A percentile compares a stretch with the other conserved stretches of the same genome.
Conservation (phyloP, 2,888 invertebrate species). For the Sussaba pulchella region DNA sequence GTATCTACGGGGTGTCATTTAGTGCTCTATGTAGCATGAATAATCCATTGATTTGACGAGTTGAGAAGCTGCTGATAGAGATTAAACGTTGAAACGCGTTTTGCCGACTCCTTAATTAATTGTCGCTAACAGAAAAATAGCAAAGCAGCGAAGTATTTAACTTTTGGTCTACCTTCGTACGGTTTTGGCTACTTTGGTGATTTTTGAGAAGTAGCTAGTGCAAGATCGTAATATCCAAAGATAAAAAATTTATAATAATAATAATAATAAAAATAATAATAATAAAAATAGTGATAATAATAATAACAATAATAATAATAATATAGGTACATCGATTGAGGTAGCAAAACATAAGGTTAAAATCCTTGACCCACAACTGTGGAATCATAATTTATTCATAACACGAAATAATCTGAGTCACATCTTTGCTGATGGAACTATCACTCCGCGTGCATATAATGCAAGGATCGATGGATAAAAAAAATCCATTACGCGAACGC, state of each 20-base stretch:
- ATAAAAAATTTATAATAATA: no score
- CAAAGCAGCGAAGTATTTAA: not conserved
- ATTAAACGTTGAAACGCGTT: not conserved
- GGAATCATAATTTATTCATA: not conserved
- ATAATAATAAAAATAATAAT: not conserved
- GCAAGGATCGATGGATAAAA: conserved; percentile 1
- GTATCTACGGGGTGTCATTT: not conserved
- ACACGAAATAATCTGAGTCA: not conserved
- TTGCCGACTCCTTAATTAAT: not conserved
- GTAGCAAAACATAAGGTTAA: not conserved
- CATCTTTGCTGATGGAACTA: not conserved
- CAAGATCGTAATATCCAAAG: no score
- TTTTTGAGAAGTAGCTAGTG: not conserved
- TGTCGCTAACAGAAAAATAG: conserved; percentile 13
- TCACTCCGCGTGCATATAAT: not conserved
- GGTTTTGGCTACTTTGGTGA: not conserved
- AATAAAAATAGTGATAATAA: not conserved
- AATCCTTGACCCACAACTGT: not conserved
- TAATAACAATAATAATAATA: no score
- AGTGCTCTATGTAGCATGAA: not conserved
- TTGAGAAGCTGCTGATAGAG: not conserved
- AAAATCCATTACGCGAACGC: conserved; percentile 20
- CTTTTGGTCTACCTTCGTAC: not conserved
- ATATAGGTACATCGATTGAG: no score
- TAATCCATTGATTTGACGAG: not conserved